phyloP scores from a whole-genome alignment of 2,888 invertebrate species.

The Trachelus stipa region DNA sequence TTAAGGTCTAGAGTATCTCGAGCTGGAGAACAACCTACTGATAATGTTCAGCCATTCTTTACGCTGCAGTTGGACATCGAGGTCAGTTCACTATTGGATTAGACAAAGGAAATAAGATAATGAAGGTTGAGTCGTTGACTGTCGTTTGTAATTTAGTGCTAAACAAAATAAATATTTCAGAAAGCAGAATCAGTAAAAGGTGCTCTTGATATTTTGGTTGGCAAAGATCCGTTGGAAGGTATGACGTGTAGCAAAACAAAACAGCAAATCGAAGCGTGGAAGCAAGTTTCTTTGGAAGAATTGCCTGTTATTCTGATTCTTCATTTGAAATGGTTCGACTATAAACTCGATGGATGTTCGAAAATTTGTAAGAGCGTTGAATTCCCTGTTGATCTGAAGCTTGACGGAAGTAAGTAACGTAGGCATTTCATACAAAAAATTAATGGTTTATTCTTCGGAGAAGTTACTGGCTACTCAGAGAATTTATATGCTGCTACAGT shows the following conservation, averaged over 20 bases:
- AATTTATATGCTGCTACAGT: neutral
- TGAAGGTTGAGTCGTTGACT: neutral
- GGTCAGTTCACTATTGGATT: constrained; percentile 68
- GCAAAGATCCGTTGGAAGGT: constrained; percentile 87
- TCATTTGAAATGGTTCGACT: constrained; percentile 95
- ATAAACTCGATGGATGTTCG: constrained; percentile 87
- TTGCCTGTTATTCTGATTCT: constrained; percentile 89
- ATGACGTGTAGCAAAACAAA: constrained; percentile 85
- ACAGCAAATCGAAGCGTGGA: constrained; percentile 88
- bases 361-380: constrained; percentile 93
- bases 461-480: constrained; percentile 3
- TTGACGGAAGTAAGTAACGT: constrained; percentile 83
- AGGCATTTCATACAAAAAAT: neutral
- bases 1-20: constrained; percentile 85
- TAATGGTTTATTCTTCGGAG: neutral
- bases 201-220: constrained; percentile 87
- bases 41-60: constrained; percentile 95
- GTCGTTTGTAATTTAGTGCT: neutral
- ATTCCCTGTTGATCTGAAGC: constrained; percentile 89
- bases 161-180: constrained; percentile 65
- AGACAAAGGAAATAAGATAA: neutral
- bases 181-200: constrained; percentile 86
- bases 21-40: constrained; percentile 81
- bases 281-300: constrained; percentile 89
- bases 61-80: constrained; percentile 95